Conservation (phyloP, 2,113 vertebrate genomes). For the Tragelaphus buxtoni region DNA sequence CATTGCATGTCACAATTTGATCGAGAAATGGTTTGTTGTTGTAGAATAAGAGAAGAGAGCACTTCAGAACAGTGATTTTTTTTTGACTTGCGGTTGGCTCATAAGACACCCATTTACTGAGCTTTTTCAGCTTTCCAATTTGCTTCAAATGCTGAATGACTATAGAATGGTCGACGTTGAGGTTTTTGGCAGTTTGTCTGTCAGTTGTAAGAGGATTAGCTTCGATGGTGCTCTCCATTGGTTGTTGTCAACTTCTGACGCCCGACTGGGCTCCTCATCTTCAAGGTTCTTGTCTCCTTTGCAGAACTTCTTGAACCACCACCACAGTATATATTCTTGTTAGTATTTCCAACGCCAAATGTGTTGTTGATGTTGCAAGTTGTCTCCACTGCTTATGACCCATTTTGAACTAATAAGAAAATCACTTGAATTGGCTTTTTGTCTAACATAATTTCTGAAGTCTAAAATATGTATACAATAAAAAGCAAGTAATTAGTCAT, state of each 20-base stretch:
- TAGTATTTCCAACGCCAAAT: not conserved
- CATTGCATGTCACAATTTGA: accelerated
- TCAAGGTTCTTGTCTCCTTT: not conserved
- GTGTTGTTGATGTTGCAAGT: not conserved
- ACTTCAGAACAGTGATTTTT: not conserved
- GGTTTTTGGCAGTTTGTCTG: not conserved
- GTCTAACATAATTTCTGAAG: not conserved
- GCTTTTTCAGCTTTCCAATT: not conserved
- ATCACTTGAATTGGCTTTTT: not conserved
- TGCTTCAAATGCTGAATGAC: not conserved
- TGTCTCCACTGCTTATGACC: not conserved
- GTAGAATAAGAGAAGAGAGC: not conserved
- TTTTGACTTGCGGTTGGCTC: not conserved
- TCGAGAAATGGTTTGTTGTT: not conserved
- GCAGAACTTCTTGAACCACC: not conserved
- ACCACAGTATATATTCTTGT: not conserved
- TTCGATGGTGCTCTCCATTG: not conserved
- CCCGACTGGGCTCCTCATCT: not conserved
- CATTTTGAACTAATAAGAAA: not conserved
- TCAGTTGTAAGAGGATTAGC: not conserved
- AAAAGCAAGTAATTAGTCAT: not conserved
- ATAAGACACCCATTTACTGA: not conserved
- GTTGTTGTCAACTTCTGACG: not conserved
- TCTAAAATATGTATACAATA: not conserved
- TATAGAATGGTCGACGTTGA: not conserved